Conservation (phyloP, 2,113 vertebrate genomes). For the Probosciger aterrimus region DNA sequence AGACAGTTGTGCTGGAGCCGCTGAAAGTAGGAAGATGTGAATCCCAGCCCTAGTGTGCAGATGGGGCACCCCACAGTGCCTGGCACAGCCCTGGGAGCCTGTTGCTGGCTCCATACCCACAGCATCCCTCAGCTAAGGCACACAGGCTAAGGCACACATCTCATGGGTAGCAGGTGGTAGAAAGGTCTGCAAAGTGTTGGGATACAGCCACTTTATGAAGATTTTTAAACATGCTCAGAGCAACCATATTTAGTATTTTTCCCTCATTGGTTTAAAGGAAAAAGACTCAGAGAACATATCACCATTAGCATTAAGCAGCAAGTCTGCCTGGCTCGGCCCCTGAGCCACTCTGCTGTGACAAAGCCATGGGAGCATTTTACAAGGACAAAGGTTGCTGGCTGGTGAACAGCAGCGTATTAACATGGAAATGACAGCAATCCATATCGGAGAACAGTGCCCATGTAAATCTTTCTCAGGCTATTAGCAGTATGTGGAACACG, state of each 20-base stretch:
- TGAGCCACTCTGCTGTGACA: background rate
- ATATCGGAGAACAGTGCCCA: background rate
- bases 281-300: background rate
- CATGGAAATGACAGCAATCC: constrained; percentile 28
- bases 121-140: background rate
- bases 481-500: background rate
- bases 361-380: constrained; percentile 1
- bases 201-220: rapidly evolving
- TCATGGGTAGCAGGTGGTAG: background rate
- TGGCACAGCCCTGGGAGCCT: background rate
- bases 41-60: background rate
- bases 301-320: background rate
- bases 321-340: background rate
- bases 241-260: background rate
- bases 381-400: constrained; percentile 23
- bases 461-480: background rate
- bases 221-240: background rate
- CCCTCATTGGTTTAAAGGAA: background rate
- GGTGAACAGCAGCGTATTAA: background rate
- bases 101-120: background rate
- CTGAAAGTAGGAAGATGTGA: background rate
- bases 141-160: rapidly evolving
- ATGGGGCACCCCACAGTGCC: background rate
- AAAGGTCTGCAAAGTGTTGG: background rate
- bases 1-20: background rate